Percentiles rank a stretch among this genome's conserved stretches.
phyloP scores from a whole-genome alignment of 1,140 invertebrate species.

The Lasaia peninsularis region DNA sequence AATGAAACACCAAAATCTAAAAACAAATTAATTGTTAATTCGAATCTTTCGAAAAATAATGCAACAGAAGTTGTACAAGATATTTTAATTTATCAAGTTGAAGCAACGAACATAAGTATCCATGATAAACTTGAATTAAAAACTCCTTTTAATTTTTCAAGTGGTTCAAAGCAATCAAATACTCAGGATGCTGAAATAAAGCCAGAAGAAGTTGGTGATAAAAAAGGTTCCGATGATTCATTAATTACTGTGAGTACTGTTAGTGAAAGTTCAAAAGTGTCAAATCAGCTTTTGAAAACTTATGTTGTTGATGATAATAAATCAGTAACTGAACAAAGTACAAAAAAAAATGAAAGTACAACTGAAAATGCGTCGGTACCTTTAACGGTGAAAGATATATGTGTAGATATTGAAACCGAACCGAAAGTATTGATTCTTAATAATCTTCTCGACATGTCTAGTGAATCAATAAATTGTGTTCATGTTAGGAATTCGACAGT shows the following conservation, averaged over 20 bases:
- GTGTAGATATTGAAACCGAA: conserved; percentile 4
- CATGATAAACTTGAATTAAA: background rate
- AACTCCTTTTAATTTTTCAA: too few species aligned
- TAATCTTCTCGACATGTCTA: conserved; percentile 48
- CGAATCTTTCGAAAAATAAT: background rate
- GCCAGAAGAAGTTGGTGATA: background rate
- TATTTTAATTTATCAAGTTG: conserved; percentile 40
- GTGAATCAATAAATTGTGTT: conserved; percentile 22
- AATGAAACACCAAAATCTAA: conserved; percentile 22
- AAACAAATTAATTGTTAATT: background rate
- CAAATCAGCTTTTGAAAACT: background rate
- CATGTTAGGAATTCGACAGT: background rate
- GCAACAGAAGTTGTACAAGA: conserved; percentile 24
- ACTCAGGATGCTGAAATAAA: background rate
- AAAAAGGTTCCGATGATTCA: background rate
- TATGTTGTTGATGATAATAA: background rate
- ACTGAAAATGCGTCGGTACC: background rate
- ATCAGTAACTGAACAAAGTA: background rate
- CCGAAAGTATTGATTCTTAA: conserved; percentile 37
- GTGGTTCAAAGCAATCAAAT: background rate
- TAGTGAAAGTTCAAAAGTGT: background rate
- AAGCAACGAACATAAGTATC: background rate
- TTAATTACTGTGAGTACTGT: background rate
- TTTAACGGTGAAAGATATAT: background rate
- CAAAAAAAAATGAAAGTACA: background rate